Base-by-base conservation (phyloP, 2,113 vertebrate species). In the Passer montanus region DNA sequence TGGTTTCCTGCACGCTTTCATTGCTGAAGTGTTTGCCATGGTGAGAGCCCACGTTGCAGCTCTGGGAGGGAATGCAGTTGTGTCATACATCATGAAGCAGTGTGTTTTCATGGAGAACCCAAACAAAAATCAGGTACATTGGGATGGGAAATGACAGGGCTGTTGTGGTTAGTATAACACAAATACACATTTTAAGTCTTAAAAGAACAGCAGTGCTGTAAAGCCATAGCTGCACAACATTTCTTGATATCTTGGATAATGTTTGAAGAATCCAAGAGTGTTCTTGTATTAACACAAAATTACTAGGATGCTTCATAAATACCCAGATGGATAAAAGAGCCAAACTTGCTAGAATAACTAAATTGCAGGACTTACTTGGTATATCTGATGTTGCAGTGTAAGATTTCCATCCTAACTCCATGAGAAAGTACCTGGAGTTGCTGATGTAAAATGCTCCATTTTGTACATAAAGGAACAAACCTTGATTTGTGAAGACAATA, bases 51-150 rank as follows among this genome's bases (percentile, higher is more conserved):
- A 99, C 0, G 99, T 99, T 4, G 99, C 99, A 39, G 99, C 99
- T 5, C 96, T 99, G 30, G 99, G 99, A 22, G 99, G 99, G 13
- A 99, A 99, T 43, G 99, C 99, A 1, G 99, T 99, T 5, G 99
- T 99, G 73, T 99, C 99, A 4, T 99, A 99, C 96, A 99, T 99
- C 84, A 99, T 99, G 99, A 99, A 99, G 93, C 99, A 99, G 91
- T 99, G 99, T 75, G 98, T 99, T 87, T 99, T 99, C 87, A 99
- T 99, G 99, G 99, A 99, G 96, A 99, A 99, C 91, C 98, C 99
- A 62, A 99, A 99, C 97, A 99, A 99, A 97, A 99, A 99, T 93
- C 99, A 99, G 99, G 99, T 99, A 95, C 94, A n/a, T 27, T 19
- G 5, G 10, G 7, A 9, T 72, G 8, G 11, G 9, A 91, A 82